Evolutionary conservation across 2,797 vertebrate genomes (phyloP), one percentile per base, ranked within the genome.

Genomic region (Sebastes paucispinis): DNA sequence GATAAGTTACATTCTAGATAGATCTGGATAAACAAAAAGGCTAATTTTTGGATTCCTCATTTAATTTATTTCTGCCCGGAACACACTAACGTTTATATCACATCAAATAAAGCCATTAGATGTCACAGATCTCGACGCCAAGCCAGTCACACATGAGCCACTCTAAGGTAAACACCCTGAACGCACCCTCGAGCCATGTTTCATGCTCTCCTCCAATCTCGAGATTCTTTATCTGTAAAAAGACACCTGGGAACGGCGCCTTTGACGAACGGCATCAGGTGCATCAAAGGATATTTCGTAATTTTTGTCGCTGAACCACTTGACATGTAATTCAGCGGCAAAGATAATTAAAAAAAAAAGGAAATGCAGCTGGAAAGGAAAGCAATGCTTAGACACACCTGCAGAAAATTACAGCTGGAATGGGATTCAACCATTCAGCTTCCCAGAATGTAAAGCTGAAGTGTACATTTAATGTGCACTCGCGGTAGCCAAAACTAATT

Each of bases 141-240:
- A 63, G 54, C 62, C 29, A 57, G 82, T 81, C 76, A 79, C 72
- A 81, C 59, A 63, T 22, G 63, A 88, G 39, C 14, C 75, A 27
- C 69, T 80, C 29, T 47, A 20, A 47, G 7, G 78, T 83, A 78
- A 85, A 83, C 82, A 87, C 66, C 64, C 10, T 8, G 8, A 88
- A 79, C 55, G 20, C 67, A 16, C 66, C 82, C 73, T 77, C 69
- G 1, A 65, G 80, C 24, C 57, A 73, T 79, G 86, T 87, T 85
- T 83, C 72, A 79, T 70, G 62, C 60, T 36, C 67, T 68, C 75
- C 16, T 83, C 34, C 71, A 75, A 80, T 79, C 67, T 91, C 76
- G 27, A 89, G 80, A 91, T 84, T 79, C 77, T 82, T 89, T 81
- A 90, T 90, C 89, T 77, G 60, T 72, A 75, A 77, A 72, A 75